phyloP scores from a whole-genome alignment of 1,140 invertebrate species.

The Olivierus martensii region DNA sequence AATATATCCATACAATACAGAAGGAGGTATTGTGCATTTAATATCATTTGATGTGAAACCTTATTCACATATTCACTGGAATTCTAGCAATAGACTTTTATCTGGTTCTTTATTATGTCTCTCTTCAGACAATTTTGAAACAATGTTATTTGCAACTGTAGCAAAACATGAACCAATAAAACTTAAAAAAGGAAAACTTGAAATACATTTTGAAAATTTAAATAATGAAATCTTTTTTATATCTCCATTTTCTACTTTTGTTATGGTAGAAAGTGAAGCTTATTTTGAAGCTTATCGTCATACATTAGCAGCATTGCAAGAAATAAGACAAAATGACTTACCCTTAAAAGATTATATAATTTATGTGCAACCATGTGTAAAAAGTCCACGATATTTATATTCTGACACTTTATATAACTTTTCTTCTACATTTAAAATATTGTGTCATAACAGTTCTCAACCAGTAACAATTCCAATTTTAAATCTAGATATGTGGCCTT shows the following conservation, averaged over 20 bases:
- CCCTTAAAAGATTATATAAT: constrained; percentile 29
- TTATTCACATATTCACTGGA: constrained; percentile 25
- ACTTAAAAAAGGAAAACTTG: constrained; percentile 26
- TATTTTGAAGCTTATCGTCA: constrained; percentile 38
- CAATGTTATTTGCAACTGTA: constrained; percentile 49
- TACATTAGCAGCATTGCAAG: constrained; percentile 29
- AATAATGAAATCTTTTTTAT: constrained; percentile 6
- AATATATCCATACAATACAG: not conserved
- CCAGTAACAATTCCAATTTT: not conserved
- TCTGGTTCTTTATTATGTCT: constrained; percentile 57
- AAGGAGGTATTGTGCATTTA: constrained; percentile 11
- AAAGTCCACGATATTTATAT: constrained; percentile 6
- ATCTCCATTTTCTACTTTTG: constrained; percentile 3
- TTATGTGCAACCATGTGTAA: constrained; percentile 10
- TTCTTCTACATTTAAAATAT: not conserved
- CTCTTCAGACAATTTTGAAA: constrained; percentile 48
- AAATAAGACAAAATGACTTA: constrained; percentile 25
- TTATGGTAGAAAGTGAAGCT: constrained; percentile 34
- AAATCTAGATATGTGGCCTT: constrained; percentile 1
- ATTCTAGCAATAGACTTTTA: constrained; percentile 43
- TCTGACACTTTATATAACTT: constrained; percentile 7
- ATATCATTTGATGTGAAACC: constrained; percentile 24
- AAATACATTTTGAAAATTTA: not conserved
- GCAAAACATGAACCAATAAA: constrained; percentile 37
- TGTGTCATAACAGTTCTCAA: constrained; percentile 1